phyloP scores from a whole-genome alignment of 2,888 invertebrate genomes.

The Acleris literana region DNA sequence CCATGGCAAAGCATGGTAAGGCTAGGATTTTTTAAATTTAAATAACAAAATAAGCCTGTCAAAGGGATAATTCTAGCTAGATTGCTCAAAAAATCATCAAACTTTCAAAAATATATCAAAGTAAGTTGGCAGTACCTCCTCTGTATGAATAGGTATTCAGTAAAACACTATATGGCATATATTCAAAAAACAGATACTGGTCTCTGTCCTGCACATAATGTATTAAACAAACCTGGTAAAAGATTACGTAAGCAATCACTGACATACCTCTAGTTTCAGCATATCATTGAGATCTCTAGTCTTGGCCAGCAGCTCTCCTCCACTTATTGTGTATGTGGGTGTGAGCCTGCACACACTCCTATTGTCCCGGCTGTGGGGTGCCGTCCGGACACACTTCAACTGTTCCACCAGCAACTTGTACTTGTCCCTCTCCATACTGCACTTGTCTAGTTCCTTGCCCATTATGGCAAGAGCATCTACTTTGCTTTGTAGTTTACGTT shows the following conservation, averaged over 20 bases:
- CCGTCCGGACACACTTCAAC: conserved; percentile 80
- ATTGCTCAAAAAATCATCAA: no score
- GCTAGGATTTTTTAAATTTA: background rate
- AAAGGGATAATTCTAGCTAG: no score
- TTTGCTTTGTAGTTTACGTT: conserved; percentile 91
- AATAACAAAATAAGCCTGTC: no score
- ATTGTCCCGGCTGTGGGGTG: conserved; percentile 49
- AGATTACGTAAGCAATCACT: background rate
- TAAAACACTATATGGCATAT: no score
- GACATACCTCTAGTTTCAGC: conserved; percentile 76
- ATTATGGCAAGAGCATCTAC: conserved; percentile 91
- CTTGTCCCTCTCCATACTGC: conserved; percentile 90
- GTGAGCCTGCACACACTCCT: conserved; percentile 60
- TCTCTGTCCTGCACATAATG: no score
- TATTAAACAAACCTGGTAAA: background rate
- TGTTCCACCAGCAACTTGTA: conserved; percentile 92
- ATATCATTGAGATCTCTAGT: conserved; percentile 84
- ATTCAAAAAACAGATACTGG: no score
- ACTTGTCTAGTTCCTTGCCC: conserved; percentile 90
- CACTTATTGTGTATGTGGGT: conserved; percentile 75
- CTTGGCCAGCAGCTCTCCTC: conserved; percentile 83
- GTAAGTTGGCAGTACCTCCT: no score
- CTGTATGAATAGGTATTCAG: no score
- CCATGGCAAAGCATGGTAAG: background rate
- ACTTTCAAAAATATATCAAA: no score